phyloP scores from a whole-genome alignment of 2,888 invertebrate species.

The Abscondita cerata region DNA sequence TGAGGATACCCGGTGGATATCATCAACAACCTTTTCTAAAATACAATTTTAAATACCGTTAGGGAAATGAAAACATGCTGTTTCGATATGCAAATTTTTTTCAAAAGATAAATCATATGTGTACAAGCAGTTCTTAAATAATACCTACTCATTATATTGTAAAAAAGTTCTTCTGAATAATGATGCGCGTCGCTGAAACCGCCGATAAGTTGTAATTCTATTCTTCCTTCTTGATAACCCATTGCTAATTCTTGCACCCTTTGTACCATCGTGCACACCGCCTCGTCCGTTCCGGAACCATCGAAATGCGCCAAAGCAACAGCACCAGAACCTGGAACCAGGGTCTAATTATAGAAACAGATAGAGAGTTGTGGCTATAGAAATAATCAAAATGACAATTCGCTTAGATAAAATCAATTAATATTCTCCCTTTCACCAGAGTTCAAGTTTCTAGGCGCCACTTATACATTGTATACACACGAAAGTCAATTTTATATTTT shows the following conservation, averaged over 20 bases:
- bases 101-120: background rate
- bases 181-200: constrained; percentile 88
- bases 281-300: constrained; percentile 85
- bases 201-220: constrained; percentile 90
- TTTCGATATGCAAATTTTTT: background rate
- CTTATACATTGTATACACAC: background rate
- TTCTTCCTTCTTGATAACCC: constrained; percentile 86
- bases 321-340: constrained; percentile 79
- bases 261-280: constrained; percentile 81
- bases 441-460: background rate
- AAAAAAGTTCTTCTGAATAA: constrained; percentile 89
- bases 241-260: constrained; percentile 86
- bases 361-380: no score
- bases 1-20: background rate
- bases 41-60: constrained; percentile 1
- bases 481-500: no score
- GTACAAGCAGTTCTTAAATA: background rate
- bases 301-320: constrained; percentile 85
- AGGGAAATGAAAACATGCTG: background rate
- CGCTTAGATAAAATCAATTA: no score
- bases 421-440: constrained; percentile 6
- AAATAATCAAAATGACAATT: background rate
- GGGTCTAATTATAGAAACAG: no score
- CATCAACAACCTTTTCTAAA: background rate
- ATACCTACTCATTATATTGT: constrained; percentile 84